A percentile compares a stretch with the other conserved stretches of the same genome.
These are phyloP conservation scores for Zosterops lateralis DNA, from an alignment of 2,113 vertebrate species.

Conservation along the genomic window DNA sequence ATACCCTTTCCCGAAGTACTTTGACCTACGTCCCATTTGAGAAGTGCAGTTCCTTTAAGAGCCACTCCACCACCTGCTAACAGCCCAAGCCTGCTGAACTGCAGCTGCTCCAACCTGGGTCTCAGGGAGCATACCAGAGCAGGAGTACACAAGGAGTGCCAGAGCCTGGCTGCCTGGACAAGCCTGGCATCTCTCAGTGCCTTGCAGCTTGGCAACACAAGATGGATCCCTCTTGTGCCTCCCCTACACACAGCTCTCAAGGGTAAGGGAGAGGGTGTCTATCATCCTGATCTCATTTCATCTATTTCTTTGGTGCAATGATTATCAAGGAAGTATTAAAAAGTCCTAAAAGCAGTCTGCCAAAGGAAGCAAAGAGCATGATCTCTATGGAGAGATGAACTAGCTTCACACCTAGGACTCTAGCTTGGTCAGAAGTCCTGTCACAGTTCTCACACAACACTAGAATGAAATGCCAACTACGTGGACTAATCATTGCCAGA, in stretches of 20 bases:
- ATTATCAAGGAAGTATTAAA: not conserved
- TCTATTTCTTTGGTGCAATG: not conserved
- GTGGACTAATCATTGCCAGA: not conserved
- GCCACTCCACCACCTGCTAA: not conserved
- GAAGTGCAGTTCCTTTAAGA: not conserved
- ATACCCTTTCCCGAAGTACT: not conserved
- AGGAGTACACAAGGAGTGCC: not conserved
- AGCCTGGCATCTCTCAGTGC: not conserved
- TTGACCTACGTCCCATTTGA: not conserved
- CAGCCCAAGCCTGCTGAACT: not conserved
- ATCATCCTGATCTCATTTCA: not conserved
- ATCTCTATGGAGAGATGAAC: not conserved
- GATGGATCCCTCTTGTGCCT: not conserved
- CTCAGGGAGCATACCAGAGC: slow-evolving; percentile 11
- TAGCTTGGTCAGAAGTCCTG: accelerated
- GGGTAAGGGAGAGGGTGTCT: not conserved
- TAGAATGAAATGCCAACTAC: not conserved
- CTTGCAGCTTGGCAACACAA: not conserved
- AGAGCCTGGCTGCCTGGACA: slow-evolving; percentile 29
- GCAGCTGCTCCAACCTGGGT: slow-evolving; percentile 2
- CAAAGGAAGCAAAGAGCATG: not conserved
- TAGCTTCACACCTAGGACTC: not conserved
- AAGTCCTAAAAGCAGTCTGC: not conserved
- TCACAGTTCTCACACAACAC: not conserved
- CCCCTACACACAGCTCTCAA: not conserved